phyloP scores from a whole-genome alignment of 2,888 invertebrate genomes.

The Cephus pygmeus region DNA sequence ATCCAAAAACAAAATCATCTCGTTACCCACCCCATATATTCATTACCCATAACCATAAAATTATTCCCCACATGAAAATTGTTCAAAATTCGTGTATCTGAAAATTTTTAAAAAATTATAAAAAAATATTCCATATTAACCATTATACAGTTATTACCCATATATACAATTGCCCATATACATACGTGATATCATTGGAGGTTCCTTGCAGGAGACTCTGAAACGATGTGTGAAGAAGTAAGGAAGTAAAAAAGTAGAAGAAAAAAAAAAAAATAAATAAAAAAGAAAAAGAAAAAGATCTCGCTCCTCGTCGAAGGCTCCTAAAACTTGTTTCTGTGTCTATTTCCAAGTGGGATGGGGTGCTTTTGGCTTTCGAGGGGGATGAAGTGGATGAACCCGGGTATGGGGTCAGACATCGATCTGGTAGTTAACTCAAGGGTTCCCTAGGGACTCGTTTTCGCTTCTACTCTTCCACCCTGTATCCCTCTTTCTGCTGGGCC shows the following conservation, averaged over 20 bases:
- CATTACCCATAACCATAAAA: neutral
- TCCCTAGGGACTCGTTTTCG: constrained; percentile 60
- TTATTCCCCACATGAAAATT: neutral
- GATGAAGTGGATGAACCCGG: constrained; percentile 26
- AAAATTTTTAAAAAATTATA: too few relatives aligned
- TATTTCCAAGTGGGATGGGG: constrained; percentile 3
- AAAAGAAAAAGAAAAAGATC: constrained; percentile 12
- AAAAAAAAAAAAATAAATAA: constrained; percentile 9
- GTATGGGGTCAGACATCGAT: constrained; percentile 60
- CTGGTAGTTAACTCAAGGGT: constrained; percentile 63
- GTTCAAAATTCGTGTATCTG: neutral
- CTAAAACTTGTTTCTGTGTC: neutral
- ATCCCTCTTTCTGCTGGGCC: neutral
- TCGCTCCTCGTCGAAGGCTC: constrained; percentile 14
- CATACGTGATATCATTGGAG: neutral
- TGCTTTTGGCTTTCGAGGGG: constrained; percentile 17
- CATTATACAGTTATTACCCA: neutral
- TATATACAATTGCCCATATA: neutral
- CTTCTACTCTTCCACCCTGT: constrained; percentile 3
- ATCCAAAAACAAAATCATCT: neutral
- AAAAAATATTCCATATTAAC: neutral
- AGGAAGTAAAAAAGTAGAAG: constrained; percentile 3
- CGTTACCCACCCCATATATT: neutral
- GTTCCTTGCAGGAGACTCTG: constrained; percentile 15
- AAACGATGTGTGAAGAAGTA: constrained; percentile 8